A percentile compares a stretch with the other conserved stretches of the same genome.
Conservation (phyloP, 2,888 invertebrate species). For the Xanthorhoe spadicearia region DNA sequence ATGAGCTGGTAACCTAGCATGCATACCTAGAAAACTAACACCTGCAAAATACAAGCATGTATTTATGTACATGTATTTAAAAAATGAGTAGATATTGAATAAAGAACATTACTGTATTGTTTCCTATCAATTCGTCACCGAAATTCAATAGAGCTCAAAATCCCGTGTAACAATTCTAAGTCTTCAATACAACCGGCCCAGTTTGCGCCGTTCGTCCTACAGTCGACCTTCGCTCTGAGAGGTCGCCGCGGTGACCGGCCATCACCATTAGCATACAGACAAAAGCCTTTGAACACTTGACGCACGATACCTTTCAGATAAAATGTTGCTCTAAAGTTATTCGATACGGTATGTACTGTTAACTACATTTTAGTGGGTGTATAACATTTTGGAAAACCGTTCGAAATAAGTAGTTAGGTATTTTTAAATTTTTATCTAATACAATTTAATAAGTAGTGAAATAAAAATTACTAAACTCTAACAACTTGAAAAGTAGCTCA, state of each 20-base stretch:
- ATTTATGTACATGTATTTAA: no score
- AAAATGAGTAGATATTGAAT: no score
- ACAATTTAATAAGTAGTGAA: no score
- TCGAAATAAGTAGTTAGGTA: no score
- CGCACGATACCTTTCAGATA: constrained; percentile 63
- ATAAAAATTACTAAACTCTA: no score
- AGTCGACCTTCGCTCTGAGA: constrained; percentile 76
- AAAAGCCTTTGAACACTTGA: constrained; percentile 77
- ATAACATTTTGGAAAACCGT: background rate
- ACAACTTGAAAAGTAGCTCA: no score
- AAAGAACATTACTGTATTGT: background rate
- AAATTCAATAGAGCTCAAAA: constrained; percentile 43
- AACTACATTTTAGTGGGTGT: constrained; percentile 11
- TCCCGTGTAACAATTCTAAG: constrained; percentile 49
- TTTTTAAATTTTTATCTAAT: no score
- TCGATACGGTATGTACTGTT: constrained; percentile 20
- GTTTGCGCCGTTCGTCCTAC: constrained; percentile 66
- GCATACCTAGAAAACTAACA: no score
- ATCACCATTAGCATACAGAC: constrained; percentile 76
- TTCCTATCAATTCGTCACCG: background rate
- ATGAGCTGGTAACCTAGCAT: no score
- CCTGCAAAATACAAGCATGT: no score
- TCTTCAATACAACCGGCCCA: constrained; percentile 45
- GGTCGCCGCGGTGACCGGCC: constrained; percentile 77
- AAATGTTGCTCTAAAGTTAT: constrained; percentile 55